Conservation (phyloP, 2,113 vertebrate genomes). For the Tragelaphus buxtoni region DNA sequence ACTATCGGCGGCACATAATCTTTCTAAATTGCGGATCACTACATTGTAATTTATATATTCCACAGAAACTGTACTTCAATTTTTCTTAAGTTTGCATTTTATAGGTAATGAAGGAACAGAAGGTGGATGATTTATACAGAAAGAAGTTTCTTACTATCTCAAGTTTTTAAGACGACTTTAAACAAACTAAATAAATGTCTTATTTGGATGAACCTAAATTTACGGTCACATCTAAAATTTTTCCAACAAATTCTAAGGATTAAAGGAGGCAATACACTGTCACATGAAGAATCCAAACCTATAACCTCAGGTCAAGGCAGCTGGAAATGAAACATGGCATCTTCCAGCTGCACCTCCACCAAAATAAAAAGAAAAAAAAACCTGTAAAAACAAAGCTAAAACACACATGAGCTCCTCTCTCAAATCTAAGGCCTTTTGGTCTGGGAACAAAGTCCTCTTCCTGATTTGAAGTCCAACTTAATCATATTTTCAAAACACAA, state of each 20-base stretch:
- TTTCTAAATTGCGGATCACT: background rate
- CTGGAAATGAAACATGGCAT: background rate
- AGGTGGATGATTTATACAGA: background rate
- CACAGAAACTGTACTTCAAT: background rate
- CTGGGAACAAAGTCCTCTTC: background rate
- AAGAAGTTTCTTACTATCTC: background rate
- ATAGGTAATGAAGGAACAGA: background rate
- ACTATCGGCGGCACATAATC: too few relatives aligned
- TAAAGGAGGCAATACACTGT: background rate
- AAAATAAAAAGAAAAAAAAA: background rate
- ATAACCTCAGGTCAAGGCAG: background rate
- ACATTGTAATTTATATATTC: background rate
- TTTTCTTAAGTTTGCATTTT: background rate
- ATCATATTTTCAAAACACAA: background rate
- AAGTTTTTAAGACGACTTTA: constrained; percentile 6
- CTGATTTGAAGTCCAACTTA: background rate
- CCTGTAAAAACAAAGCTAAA: background rate
- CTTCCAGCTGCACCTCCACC: background rate
- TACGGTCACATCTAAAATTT: background rate
- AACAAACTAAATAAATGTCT: constrained; percentile 18
- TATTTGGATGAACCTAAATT: background rate
- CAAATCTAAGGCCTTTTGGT: background rate
- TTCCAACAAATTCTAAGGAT: background rate
- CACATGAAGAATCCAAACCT: background rate
- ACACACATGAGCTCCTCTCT: background rate